These are phyloP conservation scores for Ptychochromis oligacanthus DNA, from an alignment of 2,113 vertebrate genomes.

Conservation along the genomic window DNA sequence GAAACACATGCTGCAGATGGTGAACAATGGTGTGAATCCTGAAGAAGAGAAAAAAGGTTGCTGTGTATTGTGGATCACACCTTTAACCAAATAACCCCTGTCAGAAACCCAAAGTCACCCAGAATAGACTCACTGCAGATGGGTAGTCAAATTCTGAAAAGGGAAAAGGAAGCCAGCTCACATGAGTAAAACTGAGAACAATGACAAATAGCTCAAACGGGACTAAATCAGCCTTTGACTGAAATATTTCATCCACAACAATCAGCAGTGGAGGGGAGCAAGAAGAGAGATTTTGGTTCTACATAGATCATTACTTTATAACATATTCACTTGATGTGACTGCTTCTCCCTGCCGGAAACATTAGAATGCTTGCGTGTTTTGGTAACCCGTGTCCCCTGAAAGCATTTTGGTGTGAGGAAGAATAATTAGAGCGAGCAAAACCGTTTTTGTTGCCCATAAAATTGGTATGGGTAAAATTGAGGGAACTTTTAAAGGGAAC, in stretches of 20 bases:
- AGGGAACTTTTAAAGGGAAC: background rate
- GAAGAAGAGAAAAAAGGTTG: background rate
- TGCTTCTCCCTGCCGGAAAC: background rate
- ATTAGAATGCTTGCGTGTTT: background rate
- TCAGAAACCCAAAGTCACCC: conserved; percentile 64
- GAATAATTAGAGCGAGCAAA: background rate
- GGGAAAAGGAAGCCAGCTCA: conserved; percentile 40
- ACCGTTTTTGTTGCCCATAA: background rate
- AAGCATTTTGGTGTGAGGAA: background rate
- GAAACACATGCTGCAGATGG: too few relatives aligned
- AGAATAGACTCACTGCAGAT: conserved; percentile 65
- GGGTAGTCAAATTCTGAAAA: conserved; percentile 59
- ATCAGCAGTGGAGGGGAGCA: background rate
- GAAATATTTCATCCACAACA: background rate
- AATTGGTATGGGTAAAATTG: background rate
- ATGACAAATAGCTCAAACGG: background rate
- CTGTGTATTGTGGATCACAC: conserved; percentile 7
- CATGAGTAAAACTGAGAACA: conserved; percentile 8
- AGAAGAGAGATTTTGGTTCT: background rate
- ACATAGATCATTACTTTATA: background rate
- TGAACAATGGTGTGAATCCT: background rate
- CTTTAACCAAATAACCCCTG: conserved; percentile 25
- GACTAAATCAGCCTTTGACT: background rate
- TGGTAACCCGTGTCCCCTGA: background rate
- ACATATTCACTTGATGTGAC: background rate